Base-by-base conservation (phyloP, 2,888 invertebrate species). In the Synergus laeviventris region DNA sequence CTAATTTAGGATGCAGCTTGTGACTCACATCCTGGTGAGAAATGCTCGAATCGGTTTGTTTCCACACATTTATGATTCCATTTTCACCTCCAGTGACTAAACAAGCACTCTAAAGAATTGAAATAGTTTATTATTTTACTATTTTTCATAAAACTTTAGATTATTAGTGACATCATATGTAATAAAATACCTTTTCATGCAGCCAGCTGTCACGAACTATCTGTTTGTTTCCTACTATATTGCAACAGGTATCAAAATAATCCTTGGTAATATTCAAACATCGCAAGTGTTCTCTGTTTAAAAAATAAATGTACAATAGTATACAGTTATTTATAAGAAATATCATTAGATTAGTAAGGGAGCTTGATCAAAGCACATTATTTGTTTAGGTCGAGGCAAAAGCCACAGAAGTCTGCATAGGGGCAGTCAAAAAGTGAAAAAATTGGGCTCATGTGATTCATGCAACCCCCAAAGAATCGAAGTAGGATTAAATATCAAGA, bases 41-140 rank as follows among this genome's bases (percentile, higher is more conserved):
- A 16, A 86, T 1, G 56, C 75, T 85, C 84, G 75, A 42, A 76
- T 84, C 76, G 21, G 82, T 81, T 82, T 87, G 87, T 79, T 91
- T 91, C 96, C 96, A 96, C 60, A 94, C 90, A 85, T 93, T 93
- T 14, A 96, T 85, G 60, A 94, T 90, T 16, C 95, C 95, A n/a
- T 92, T 90, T 91, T 96, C 96, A 4, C 96, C 96, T 24, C 94
- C 94, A 12, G 95, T 96, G 79, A 96, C 88, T 66, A 96, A 88
- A 24, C 93, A 80, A 81, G 94, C 93, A 38, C 91, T 92, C 94
- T 95, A 89, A 82, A 77, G 75, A 77, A 77, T 78, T 66, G 75
- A 79, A 75, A 66, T 74, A 66, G 31, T 70, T 78, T 73, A 59
- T 74, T 77, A 73, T 56, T 60, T 75, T 80, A 62, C n/a, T n/a